These are phyloP conservation scores for Hirudinaria manillensis DNA, from an alignment of 2,888 invertebrate species.

Conservation along the genomic window DNA sequence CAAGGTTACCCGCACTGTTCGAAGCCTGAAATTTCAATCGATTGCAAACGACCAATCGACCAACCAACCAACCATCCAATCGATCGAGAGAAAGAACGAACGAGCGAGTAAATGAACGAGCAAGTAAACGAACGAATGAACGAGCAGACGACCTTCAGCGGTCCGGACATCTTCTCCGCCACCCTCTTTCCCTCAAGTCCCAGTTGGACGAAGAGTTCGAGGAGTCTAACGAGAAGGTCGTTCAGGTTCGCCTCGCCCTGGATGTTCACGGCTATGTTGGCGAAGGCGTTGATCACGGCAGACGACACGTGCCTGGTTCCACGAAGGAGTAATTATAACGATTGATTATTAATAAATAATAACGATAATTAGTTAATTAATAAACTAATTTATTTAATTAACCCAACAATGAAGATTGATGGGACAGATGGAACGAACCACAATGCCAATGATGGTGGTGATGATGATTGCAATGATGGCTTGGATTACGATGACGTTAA, in stretches of 20 bases:
- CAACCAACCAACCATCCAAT: background rate
- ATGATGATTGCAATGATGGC: too few species aligned
- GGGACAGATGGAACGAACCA: background rate
- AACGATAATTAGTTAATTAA: too few species aligned
- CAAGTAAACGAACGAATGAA: background rate
- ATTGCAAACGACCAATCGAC: background rate
- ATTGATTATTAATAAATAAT: background rate
- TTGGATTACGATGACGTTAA: too few species aligned
- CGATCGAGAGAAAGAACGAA: background rate
- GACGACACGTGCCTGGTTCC: slow-evolving; percentile 72
- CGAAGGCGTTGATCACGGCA: slow-evolving; percentile 90
- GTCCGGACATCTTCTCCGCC: slow-evolving; percentile 75
- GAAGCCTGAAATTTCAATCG: slow-evolving; percentile 68
- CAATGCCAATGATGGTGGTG: too few species aligned
- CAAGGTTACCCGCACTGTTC: slow-evolving; percentile 91
- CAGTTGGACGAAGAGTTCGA: slow-evolving; percentile 94
- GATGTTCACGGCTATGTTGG: slow-evolving; percentile 88
- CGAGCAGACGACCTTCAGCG: slow-evolving; percentile 57
- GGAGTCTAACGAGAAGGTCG: slow-evolving; percentile 76
- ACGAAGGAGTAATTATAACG: background rate
- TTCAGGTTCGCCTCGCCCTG: slow-evolving; percentile 73
- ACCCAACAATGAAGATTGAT: background rate
- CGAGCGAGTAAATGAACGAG: background rate
- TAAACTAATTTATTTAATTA: too few species aligned
- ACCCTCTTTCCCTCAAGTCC: slow-evolving; percentile 93